Evolutionary conservation across 2,888 invertebrate species (phyloP).

Genomic region (Aproaerema taeniolella): DNA sequence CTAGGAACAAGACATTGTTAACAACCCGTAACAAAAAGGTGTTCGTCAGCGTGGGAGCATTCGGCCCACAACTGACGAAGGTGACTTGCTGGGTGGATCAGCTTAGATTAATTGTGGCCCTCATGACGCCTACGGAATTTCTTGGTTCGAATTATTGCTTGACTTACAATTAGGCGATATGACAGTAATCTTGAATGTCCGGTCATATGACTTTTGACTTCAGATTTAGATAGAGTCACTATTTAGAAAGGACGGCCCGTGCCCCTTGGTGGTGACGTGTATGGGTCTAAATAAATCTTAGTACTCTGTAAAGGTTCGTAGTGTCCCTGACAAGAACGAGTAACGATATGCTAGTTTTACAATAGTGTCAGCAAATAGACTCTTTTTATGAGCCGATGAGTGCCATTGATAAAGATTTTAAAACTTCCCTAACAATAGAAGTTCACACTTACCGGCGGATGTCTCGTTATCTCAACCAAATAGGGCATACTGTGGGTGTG

Average conservation of each 20-base stretch:
- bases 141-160: too few species aligned
- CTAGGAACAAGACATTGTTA: slow-evolving; percentile 44
- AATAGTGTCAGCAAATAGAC: too few species aligned
- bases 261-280: too few species aligned
- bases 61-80: slow-evolving; percentile 45
- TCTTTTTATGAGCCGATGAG: too few species aligned
- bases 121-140: slow-evolving; percentile 40
- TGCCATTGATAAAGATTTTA: slow-evolving; percentile 10
- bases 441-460: slow-evolving; percentile 59
- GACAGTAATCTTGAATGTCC: too few species aligned
- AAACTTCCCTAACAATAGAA: slow-evolving; percentile 6
- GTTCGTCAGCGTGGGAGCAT: slow-evolving; percentile 53
- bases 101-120: slow-evolving; percentile 50
- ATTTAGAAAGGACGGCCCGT: too few species aligned
- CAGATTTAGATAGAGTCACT: too few species aligned
- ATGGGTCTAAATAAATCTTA: too few species aligned
- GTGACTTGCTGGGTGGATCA: slow-evolving; percentile 49
- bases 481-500: slow-evolving; percentile 51
- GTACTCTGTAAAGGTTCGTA: too few species aligned
- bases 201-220: slow-evolving; percentile 27
- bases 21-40: slow-evolving; percentile 51
- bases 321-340: too few species aligned
- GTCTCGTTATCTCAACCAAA: slow-evolving; percentile 60
- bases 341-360: too few species aligned
- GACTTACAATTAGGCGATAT: too few species aligned